Conservation (phyloP, 2,113 vertebrate genomes). For the Regulus satrapa region DNA sequence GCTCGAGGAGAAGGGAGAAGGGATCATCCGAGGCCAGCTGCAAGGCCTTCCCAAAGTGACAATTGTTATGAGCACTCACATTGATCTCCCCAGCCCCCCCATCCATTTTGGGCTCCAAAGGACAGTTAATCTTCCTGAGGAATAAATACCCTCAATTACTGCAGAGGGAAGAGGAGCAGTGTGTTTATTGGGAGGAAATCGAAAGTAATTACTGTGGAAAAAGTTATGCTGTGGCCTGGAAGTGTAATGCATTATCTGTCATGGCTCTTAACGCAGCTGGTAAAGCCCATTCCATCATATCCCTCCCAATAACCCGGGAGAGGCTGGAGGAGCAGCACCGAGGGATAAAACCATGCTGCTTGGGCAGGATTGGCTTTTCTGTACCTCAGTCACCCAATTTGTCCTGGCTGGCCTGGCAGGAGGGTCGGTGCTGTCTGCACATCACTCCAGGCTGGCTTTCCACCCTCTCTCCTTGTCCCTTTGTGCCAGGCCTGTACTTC, state of each 20-base stretch:
- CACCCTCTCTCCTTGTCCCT: accelerated
- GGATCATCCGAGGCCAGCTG: neutral
- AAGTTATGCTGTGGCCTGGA: neutral
- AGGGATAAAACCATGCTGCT: accelerated
- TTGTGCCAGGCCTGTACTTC: neutral
- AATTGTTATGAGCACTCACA: accelerated
- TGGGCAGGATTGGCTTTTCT: no score
- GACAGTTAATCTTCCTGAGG: slow-evolving; percentile 65
- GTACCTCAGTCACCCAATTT: accelerated
- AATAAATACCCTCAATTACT: slow-evolving; percentile 66
- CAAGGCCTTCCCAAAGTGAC: neutral
- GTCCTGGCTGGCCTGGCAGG: neutral
- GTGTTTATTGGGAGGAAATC: slow-evolving; percentile 61
- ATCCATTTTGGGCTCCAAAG: neutral
- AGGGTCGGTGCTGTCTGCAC: neutral
- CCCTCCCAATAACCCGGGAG: neutral
- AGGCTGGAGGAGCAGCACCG: neutral
- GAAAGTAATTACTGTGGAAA: slow-evolving; percentile 56
- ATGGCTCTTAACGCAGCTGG: neutral
- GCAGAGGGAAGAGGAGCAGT: slow-evolving; percentile 26
- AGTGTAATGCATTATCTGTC: neutral
- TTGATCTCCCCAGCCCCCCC: neutral
- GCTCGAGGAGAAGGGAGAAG: neutral
- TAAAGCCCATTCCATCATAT: neutral
- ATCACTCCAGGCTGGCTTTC: neutral